A percentile compares a stretch with the other conserved stretches of the same genome.
These are phyloP conservation scores for Lontra canadensis DNA, from an alignment of 2,113 vertebrate species.

Conservation along the genomic window DNA sequence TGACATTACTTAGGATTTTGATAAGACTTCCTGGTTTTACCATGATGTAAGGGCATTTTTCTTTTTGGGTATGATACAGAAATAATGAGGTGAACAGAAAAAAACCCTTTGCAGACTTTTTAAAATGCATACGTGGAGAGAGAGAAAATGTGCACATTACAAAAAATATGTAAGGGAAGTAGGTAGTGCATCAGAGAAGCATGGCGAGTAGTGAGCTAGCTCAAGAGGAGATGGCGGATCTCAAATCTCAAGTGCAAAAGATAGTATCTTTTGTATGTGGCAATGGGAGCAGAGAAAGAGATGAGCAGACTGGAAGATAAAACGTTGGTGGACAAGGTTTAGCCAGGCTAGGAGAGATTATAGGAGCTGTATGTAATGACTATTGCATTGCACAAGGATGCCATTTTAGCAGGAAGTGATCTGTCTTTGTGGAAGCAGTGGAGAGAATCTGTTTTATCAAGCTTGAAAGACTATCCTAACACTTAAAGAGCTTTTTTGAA, in stretches of 20 bases:
- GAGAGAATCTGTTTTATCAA: neutral
- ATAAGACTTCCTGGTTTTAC: neutral
- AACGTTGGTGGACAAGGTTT: neutral
- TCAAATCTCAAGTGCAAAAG: constrained; percentile 18
- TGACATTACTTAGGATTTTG: constrained; percentile 24
- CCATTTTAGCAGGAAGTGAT: constrained; percentile 42
- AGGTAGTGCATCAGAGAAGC: neutral
- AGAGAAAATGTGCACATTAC: neutral
- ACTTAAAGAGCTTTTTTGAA: neutral
- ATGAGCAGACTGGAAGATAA: constrained; percentile 12
- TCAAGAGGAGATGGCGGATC: neutral
- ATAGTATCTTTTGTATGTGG: constrained; percentile 24
- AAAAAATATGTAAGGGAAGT: neutral
- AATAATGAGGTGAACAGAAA: neutral
- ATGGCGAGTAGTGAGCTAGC: neutral
- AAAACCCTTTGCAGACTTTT: neutral
- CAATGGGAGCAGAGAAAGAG: neutral
- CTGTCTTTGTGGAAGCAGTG: neutral
- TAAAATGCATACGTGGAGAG: constrained; percentile 1
- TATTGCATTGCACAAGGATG: neutral
- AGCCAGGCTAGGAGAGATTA: neutral
- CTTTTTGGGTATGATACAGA: neutral
- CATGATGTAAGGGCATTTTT: neutral
- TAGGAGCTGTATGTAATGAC: neutral
- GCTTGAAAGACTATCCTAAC: neutral